Percentiles rank a stretch among this genome's conserved stretches.
Conservation (phyloP, 64 coral and sea anemone species). For the Catalaphyllia jardinei region DNA sequence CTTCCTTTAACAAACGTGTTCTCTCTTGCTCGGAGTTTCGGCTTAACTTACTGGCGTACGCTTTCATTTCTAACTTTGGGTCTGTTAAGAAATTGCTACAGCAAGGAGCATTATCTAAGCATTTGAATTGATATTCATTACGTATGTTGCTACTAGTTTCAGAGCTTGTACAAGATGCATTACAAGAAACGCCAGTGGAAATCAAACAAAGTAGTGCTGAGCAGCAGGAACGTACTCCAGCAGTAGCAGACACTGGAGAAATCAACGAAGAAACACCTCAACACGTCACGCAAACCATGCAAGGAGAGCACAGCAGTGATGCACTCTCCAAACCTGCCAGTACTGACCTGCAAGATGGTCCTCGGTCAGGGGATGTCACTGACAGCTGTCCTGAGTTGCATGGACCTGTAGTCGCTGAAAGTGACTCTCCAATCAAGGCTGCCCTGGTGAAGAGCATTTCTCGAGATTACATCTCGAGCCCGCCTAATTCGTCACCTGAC, state of each 20-base stretch:
- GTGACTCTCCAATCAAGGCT: constrained; percentile 49
- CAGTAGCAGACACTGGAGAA: background rate
- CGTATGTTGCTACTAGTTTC: background rate
- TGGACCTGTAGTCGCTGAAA: constrained; percentile 30
- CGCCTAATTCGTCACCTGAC: background rate
- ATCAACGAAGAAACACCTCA: background rate
- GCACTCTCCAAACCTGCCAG: background rate
- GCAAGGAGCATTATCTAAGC: no score
- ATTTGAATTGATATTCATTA: background rate
- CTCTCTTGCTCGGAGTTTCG: no score
- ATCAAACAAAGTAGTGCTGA: constrained; percentile 6
- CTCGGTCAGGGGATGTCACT: background rate
- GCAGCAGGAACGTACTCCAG: background rate
- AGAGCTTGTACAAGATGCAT: background rate
- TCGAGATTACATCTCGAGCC: constrained; percentile 31
- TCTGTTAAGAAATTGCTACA: no score
- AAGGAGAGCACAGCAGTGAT: background rate
- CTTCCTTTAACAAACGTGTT: no score
- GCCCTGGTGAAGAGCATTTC: constrained; percentile 53
- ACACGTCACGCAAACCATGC: background rate
- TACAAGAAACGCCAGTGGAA: background rate
- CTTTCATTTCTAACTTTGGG: no score
- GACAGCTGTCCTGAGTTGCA: background rate
- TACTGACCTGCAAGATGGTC: background rate
- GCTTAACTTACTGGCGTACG: no score